Base-by-base conservation (phyloP, 2,888 invertebrate genomes). In the Aleiodes testaceus region DNA sequence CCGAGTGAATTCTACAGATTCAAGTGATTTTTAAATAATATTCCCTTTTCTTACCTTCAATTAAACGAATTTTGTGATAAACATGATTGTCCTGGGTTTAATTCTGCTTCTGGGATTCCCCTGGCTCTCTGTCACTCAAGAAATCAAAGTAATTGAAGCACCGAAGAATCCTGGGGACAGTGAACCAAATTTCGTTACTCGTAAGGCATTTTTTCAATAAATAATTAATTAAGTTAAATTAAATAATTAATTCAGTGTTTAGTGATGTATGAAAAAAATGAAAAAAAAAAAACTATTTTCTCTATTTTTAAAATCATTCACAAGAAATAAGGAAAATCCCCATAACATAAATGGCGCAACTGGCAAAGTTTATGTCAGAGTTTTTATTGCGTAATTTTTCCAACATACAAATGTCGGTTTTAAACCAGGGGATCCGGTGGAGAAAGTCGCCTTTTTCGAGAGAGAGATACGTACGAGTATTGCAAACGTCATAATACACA, bases 311-410 rank as follows among this genome's bases (percentile, higher is more conserved):
- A 6, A 36, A 36, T 36, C 9, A 2, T 14, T 11, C 3, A 42
- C 7, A n/a, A 12, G 11, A 53, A 59, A 36, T 67, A 53, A 59
- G 11, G 42, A 59, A 59, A 36, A 36, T 42, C 36, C 36, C 59
- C 18, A 42, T 42, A 75, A 77, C 72, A 74, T 77, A 77, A 72
- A 78, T 84, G 83, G 79, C 82, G 83, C 82, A 84, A 84, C 80
- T 82, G 85, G 82, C 85, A 85, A 86, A 86, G 87, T 85, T 87
- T 87, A 87, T 87, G 86, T 87, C 87, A 87, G 86, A 85, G 81
- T 36, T 44, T 71, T 71, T 71, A 82, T 87, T 87, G 83, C 85
- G 78, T 82, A 87, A 87, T 78, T 70, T 70, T 70, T 36, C 9
- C 36, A 70, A 72, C 70, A 72, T 66, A 74, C 72, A 53, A 77